Base-by-base conservation (phyloP, 2,113 vertebrate genomes). In the Cathartes aura region DNA sequence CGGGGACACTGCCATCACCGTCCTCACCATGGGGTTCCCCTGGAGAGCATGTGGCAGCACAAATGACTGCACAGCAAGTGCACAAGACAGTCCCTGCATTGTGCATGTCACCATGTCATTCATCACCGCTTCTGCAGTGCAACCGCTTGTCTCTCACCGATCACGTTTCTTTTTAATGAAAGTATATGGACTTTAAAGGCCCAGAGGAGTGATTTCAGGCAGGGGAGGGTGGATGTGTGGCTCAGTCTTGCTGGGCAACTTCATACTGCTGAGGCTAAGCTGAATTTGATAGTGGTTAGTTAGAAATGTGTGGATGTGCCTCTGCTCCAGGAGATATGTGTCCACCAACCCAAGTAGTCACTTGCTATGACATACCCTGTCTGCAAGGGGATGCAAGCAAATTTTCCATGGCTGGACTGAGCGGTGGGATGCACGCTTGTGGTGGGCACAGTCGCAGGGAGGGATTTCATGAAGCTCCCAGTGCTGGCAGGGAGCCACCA, bases 351-450 rank as follows among this genome's bases (percentile, higher is more conserved):
- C 59, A 34, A 12, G 15, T 6, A 32, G 50, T 17, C 4, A 1
- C 32, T 55, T 58, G 38, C 76, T 78, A 45, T 2, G 3, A 64
- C 13, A 24, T n/a, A 11, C 3, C 30, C 34, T 4, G 6, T 38
- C 20, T 47, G 4, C 34, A 4, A 56, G 29, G 5, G 22, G 17
- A 13, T 20, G 23, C 34, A 81, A 45, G 38, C 17, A 68, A 34
- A 19, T 56, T 73, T 40, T 84, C 55, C 40, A 32, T 4, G 3
- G 8, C 81, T 67, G 27, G 15, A 34, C 26, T 52, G 47, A 32
- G 75, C 1, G 1, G 26, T 4, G 1, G 36, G 40, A 52, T 62
- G 45, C 67, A 38, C 0, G 0, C 5, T 36, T 62, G 7, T 56
- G 36, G 6, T 47, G 36, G 62, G 30, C 38, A 83, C 34, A 38